A percentile compares a stretch with the other conserved stretches of the same genome.
These are phyloP conservation scores for Labeo rohita DNA, from an alignment of 2,113 vertebrate species.

Conservation along the genomic window DNA sequence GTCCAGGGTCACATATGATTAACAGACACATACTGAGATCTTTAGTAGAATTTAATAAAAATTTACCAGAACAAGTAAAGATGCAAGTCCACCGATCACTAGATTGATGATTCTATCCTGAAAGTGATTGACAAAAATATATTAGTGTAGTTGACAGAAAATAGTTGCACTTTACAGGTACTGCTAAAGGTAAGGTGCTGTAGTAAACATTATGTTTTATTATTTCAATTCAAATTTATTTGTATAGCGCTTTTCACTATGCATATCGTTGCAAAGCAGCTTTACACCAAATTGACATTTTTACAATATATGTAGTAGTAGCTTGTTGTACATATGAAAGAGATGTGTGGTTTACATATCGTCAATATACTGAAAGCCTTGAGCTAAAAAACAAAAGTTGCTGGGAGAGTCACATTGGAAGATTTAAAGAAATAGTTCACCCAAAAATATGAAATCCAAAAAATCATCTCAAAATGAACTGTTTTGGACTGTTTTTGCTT, in stretches of 20 bases:
- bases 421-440: background rate
- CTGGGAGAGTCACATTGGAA: too few relatives aligned
- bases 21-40: background rate
- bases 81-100: slow-evolving; percentile 86
- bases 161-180: background rate
- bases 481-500: too few relatives aligned
- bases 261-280: too few relatives aligned
- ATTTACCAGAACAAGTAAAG: slow-evolving; percentile 91
- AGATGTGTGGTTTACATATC: too few relatives aligned
- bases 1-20: background rate
- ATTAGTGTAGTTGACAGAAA: background rate
- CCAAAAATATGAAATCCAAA: too few relatives aligned
- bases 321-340: too few relatives aligned
- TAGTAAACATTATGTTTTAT: background rate
- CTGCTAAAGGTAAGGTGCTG: background rate
- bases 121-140: slow-evolving; percentile 45
- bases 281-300: too few relatives aligned
- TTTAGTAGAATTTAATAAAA: slow-evolving; percentile 25
- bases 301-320: too few relatives aligned
- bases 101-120: slow-evolving; percentile 97
- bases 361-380: background rate
- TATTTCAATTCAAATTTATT: too few relatives aligned
- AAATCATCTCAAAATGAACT: too few relatives aligned
- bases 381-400: background rate
- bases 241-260: too few relatives aligned